Base-by-base conservation (phyloP, 2,797 vertebrate species). In the Apogon talboti region DNA sequence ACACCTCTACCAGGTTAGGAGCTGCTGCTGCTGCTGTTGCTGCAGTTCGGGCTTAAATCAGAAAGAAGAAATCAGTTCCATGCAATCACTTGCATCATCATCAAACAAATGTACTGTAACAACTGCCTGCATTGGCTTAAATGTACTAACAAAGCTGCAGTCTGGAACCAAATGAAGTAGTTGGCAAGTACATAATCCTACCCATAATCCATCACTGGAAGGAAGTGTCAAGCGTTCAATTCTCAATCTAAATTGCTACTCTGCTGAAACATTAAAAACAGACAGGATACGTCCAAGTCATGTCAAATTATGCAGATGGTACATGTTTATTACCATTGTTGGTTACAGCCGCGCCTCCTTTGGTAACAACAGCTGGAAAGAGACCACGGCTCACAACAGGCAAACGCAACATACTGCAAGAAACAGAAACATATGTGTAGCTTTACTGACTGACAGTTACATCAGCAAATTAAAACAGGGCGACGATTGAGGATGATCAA, bases 1-100 rank as follows among this genome's bases (percentile, higher is more conserved):
- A 96, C 28, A 97, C 95, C 80, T 98, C 95, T 84, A 96, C 84
- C 38, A 95, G 87, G 89, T 94, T 95, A 84, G 86, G 92, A 62
- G 94, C 89, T 10, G 88, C 49, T 10, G 88, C 49, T 63, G 95
- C 92, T 3, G 81, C 33, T 35, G 33, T 51, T 0, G 91, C 86
- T 0, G 91, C 86, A 46, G 90, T 74, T 48, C 93, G 93, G 46
- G 88, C 95, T 96, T 54, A 66, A 56, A 50, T 14, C 47, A 81
- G 45, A 74, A 12, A 59, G 38, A 24, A 49, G 9, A 16, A 45
- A 33, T 46, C 4, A 19, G 6, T 11, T 28, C 4, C 1, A 56
- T 10, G 33, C 33, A 35, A 10, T 35, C 33, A 35, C 7, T 7
- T 58, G 2, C 12, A 64, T 44, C 4, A 18, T 52, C 47, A 30